These are phyloP conservation scores for Heliconius hermathena DNA, from an alignment of 1,140 invertebrate species.

Conservation along the genomic window DNA sequence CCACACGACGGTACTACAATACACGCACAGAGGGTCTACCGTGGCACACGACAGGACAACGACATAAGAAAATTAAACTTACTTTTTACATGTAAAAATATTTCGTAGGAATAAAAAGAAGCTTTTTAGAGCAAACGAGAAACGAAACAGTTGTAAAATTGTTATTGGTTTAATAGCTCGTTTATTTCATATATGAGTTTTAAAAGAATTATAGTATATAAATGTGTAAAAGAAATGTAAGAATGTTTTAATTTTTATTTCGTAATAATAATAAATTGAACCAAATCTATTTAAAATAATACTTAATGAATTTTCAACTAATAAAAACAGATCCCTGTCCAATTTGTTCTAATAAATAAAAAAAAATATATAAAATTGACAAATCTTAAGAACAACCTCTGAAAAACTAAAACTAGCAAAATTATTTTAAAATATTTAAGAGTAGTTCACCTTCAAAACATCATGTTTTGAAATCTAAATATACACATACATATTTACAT, in stretches of 20 bases:
- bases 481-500: slow-evolving; percentile 11
- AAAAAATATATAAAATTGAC: background rate
- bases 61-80: background rate
- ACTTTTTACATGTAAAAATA: background rate
- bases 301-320: too few species aligned
- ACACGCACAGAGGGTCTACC: slow-evolving; percentile 47
- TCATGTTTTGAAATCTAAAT: background rate
- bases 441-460: background rate
- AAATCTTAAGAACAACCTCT: background rate
- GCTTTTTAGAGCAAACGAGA: background rate
- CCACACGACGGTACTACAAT: slow-evolving; percentile 49
- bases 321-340: too few species aligned
- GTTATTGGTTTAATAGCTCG: background rate
- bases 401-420: background rate
- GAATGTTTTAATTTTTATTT: too few species aligned
- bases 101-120: slow-evolving; percentile 22
- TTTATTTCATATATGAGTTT: too few species aligned
- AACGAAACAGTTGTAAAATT: background rate
- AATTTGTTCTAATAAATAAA: background rate
- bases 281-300: too few species aligned
- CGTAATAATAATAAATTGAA: too few species aligned
- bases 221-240: too few species aligned
- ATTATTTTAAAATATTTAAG: background rate
- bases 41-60: background rate
- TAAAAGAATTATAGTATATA: too few species aligned